These are phyloP conservation scores for Callocephalon fimbriatum DNA, from an alignment of 2,113 vertebrate species.

Conservation along the genomic window DNA sequence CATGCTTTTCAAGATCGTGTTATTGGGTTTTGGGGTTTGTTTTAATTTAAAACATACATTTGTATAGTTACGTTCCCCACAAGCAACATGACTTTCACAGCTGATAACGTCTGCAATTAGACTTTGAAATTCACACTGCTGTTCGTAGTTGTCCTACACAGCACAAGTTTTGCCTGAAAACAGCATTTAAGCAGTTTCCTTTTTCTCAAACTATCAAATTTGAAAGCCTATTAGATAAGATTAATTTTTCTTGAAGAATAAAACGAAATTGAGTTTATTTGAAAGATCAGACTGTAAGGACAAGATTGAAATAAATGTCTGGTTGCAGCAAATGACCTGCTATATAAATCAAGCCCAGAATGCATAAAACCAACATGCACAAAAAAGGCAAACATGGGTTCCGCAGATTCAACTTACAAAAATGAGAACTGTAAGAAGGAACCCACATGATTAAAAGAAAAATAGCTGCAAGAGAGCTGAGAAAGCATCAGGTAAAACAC, in stretches of 20 bases:
- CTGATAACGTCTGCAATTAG: conserved; percentile 12
- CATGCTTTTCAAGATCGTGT: neutral
- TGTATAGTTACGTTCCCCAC: neutral
- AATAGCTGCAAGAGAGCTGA: neutral
- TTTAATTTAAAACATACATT: neutral
- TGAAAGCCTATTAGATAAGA: neutral
- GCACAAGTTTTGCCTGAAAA: neutral
- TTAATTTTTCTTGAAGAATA: neutral
- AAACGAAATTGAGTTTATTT: neutral
- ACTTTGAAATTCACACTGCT: neutral
- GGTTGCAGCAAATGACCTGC: neutral
- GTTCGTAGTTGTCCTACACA: neutral
- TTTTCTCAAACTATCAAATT: neutral
- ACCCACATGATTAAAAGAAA: neutral
- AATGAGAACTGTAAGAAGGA: neutral
- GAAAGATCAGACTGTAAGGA: neutral
- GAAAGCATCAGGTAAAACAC: neutral
- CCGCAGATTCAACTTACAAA: neutral
- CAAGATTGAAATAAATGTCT: neutral
- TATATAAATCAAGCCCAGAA: neutral
- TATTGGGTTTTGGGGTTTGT: neutral
- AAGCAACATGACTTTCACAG: neutral
- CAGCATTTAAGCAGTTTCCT: neutral
- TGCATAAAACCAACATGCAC: neutral
- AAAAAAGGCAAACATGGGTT: accelerated